Evolutionary conservation across 92 coral and sea anemone species (phyloP), one percentile per base, ranked within the genome.

Genomic region (Porites evermanni): DNA sequence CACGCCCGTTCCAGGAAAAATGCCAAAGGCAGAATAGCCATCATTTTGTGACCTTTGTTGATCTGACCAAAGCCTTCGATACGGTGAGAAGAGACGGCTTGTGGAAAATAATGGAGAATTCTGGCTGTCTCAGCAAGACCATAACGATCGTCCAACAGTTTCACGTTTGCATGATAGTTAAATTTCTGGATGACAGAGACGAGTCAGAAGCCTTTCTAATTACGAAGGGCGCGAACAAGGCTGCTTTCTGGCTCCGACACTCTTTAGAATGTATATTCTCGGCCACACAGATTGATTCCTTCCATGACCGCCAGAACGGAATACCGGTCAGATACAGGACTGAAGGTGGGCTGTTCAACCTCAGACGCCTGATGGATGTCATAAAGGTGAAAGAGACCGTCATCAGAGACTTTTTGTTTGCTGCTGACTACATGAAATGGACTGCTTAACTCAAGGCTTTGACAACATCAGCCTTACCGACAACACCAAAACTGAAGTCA

Each of bases 311-410:
- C 78, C 20, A 26, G 29, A 2, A 26, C 29, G 0, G 29, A 26
- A 26, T 26, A 26, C 29, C 29, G 29, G 29, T 26, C 29, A 26
- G 29, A 26, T 26, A 26, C 0, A 26, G 29, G 29, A 1, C 29
- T 26, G 29, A 26, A 26, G 89, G 89, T n/a, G 73, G 12, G 50
- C 77, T 79, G 89, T 85, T 90, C 84, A 86, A 79, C 54, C 90
- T 59, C 63, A 75, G 89, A 60, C n/a, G 89, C 16, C 50, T 65
- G 38, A 65, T 78, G 67, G 92, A 75, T 10, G 84, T 53, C 24
- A 72, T 70, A 18, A 85, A 84, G 72, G 86, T 71, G 32, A 21
- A 78, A 8, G 80, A 72, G 67, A 88, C 65, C 81, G 61, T 78
- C 21, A 70, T 63, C 68, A 59, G 68, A 77, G 26, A 29, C 32